These are phyloP conservation scores for Teinopalpus imperialis DNA, from an alignment of 2,888 invertebrate genomes.

Conservation along the genomic window DNA sequence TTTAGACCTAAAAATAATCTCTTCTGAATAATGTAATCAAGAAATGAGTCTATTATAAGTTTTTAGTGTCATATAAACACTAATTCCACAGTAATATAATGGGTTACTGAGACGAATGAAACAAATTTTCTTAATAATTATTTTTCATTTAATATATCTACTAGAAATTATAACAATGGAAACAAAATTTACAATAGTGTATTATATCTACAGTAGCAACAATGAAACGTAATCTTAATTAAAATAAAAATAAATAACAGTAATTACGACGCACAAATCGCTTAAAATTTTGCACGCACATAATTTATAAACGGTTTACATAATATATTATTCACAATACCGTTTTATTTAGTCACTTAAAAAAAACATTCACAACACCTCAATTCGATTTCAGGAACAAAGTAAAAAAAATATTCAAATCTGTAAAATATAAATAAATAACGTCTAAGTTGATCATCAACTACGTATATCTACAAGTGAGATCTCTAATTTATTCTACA, in stretches of 20 bases:
- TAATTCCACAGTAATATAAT: no score
- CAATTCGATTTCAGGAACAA: constrained; percentile 23
- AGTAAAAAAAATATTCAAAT: constrained; percentile 16
- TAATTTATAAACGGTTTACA: constrained; percentile 10
- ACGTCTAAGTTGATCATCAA: constrained; percentile 33
- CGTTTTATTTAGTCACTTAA: constrained; percentile 15
- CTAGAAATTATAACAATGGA: constrained; percentile 58
- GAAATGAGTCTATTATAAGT: no score
- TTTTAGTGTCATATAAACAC: no score
- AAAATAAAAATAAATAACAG: constrained; percentile 72
- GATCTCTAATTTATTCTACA: constrained; percentile 52
- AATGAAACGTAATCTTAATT: constrained; percentile 50
- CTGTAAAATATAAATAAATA: constrained; percentile 35
- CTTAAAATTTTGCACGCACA: constrained; percentile 18
- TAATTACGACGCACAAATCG: constrained; percentile 43
- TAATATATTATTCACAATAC: constrained; percentile 23
- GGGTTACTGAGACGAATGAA: no score
- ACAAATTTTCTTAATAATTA: constrained; percentile 35
- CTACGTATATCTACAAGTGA: constrained; percentile 51
- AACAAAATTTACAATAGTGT: constrained; percentile 70
- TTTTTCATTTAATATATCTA: constrained; percentile 60
- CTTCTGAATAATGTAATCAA: no score
- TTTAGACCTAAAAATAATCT: no score
- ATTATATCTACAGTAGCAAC: constrained; percentile 52
- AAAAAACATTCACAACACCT: constrained; percentile 17